Conservation (phyloP, 2,797 vertebrate genomes). For the Pteronotus mesoamericanus region DNA sequence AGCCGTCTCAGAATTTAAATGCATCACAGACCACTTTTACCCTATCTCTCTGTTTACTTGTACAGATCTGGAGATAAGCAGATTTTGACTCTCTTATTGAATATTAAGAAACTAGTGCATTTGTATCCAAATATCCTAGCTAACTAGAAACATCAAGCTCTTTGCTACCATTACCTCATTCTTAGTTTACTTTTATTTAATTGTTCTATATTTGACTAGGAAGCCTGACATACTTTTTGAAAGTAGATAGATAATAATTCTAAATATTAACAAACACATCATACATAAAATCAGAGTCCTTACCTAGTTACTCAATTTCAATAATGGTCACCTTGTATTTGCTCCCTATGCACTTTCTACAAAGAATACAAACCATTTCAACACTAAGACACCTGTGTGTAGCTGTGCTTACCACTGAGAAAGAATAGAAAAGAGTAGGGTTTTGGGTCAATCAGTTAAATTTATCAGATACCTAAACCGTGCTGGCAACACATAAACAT, state of each 20-base stretch:
- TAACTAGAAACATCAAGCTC: background rate
- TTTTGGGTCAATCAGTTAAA: background rate
- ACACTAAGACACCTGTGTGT: background rate
- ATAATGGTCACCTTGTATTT: background rate
- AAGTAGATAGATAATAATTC: background rate
- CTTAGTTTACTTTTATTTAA: background rate
- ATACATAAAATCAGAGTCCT: background rate
- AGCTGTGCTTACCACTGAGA: background rate
- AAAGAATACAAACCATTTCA: background rate
- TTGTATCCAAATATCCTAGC: background rate
- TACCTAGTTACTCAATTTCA: background rate
- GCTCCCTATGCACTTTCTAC: background rate
- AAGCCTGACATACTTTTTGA: background rate
- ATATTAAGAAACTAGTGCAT: background rate
- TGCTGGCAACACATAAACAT: background rate
- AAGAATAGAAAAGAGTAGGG: background rate
- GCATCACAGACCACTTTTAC: background rate
- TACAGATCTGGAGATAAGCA: background rate
- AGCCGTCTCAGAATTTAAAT: constrained; percentile 20
- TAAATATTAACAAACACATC: background rate
- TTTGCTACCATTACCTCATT: background rate
- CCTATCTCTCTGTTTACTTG: background rate
- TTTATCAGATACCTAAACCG: background rate
- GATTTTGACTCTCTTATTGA: background rate
- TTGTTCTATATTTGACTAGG: background rate